Evolutionary conservation across 2,797 vertebrate genomes (phyloP).

Genomic region (Pseudocheirus occidentalis): DNA sequence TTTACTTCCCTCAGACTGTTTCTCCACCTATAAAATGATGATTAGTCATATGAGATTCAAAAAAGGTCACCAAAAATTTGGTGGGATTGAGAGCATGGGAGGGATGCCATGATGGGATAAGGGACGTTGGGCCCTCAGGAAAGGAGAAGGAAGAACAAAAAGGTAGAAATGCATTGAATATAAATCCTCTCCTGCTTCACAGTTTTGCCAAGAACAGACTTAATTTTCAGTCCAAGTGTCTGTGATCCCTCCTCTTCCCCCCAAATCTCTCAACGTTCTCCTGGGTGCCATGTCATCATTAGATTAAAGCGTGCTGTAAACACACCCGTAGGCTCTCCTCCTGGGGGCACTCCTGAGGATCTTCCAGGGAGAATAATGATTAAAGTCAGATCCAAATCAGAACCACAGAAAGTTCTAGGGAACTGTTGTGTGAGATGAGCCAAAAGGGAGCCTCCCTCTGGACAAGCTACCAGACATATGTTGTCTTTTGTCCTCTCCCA

Average conservation of each 20-base stretch:
- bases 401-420: background rate
- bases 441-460: conserved; percentile 33
- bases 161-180: background rate
- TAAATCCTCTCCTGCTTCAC: conserved; percentile 29
- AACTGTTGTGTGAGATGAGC: background rate
- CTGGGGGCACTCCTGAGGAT: conserved; percentile 14
- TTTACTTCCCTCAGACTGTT: background rate
- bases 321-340: background rate
- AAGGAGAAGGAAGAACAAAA: background rate
- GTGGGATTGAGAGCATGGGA: background rate
- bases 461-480: conserved; percentile 8
- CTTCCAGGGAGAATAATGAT: background rate
- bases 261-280: background rate
- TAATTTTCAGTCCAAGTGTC: conserved; percentile 7
- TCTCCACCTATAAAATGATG: conserved; percentile 36
- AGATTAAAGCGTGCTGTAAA: background rate
- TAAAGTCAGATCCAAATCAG: conserved; percentile 6
- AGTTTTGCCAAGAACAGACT: background rate
- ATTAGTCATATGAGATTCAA: background rate
- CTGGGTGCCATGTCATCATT: background rate
- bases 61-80: conserved; percentile 10
- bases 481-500: background rate
- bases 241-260: background rate
- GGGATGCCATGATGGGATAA: background rate
- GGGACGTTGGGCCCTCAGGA: background rate